Evolutionary conservation across 2,797 vertebrate genomes (phyloP).

Genomic region (Melanogrammus aeglefinus): DNA sequence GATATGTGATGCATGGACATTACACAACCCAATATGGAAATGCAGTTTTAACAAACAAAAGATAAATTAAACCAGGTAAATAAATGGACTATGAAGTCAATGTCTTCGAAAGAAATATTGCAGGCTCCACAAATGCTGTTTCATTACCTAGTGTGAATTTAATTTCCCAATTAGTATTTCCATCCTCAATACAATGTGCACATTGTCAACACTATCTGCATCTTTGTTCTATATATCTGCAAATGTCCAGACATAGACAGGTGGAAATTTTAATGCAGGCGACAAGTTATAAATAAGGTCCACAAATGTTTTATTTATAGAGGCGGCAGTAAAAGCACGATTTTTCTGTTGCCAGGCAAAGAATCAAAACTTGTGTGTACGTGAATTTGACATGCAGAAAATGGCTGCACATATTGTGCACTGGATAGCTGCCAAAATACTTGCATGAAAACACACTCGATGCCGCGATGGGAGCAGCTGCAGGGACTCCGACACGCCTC

Average conservation of each 20-base stretch:
- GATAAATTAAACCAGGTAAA: neutral
- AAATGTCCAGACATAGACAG: conserved; percentile 32
- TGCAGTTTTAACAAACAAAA: neutral
- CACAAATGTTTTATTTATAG: conserved; percentile 61
- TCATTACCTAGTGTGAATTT: neutral
- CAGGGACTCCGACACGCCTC: conserved; percentile 58
- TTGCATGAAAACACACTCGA: conserved; percentile 6
- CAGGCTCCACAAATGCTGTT: neutral
- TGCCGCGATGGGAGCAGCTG: conserved; percentile 36
- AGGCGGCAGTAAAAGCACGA: conserved; percentile 23
- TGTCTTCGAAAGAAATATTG: neutral
- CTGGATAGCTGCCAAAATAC: neutral
- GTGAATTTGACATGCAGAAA: conserved; percentile 11
- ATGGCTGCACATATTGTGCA: conserved; percentile 10
- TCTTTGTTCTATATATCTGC: neutral
- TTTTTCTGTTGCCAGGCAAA: conserved; percentile 33
- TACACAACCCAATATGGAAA: neutral
- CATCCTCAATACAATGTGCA: neutral
- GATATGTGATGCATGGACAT: neutral
- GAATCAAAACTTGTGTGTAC: conserved; percentile 14
- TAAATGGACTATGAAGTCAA: neutral
- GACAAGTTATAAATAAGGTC: conserved; percentile 45
- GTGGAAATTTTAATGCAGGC: conserved; percentile 39
- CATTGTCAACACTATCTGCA: neutral
- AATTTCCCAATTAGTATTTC: neutral